These are phyloP conservation scores for Siphamia tubifer DNA, from an alignment of 2,113 vertebrate genomes.

Conservation along the genomic window DNA sequence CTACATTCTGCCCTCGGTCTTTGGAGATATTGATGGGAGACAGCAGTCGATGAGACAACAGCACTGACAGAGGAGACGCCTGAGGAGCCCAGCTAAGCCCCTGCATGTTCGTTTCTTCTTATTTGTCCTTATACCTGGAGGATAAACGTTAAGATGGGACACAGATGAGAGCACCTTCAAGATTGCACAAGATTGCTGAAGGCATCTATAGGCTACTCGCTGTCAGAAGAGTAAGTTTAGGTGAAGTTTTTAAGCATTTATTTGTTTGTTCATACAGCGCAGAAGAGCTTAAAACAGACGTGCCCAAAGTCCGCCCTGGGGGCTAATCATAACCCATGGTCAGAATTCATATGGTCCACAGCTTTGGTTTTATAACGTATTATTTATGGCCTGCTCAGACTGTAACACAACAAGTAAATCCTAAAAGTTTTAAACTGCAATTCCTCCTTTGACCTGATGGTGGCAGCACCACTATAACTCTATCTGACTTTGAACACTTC, in stretches of 20 bases:
- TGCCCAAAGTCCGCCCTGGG: too few species aligned
- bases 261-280: conserved; percentile 13
- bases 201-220: background rate
- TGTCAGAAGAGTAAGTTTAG: conserved; percentile 10
- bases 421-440: too few species aligned
- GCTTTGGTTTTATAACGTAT: too few species aligned
- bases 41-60: conserved; percentile 51
- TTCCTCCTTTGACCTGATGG: too few species aligned
- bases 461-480: too few species aligned
- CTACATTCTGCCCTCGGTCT: conserved; percentile 55
- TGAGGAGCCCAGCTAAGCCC: conserved; percentile 26
- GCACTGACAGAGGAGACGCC: conserved; percentile 32
- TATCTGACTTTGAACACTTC: too few species aligned
- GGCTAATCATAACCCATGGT: too few species aligned
- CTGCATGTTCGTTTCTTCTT: conserved; percentile 8
- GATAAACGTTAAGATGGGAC: conserved; percentile 34
- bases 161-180: conserved; percentile 21
- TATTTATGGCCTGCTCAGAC: too few species aligned
- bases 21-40: conserved; percentile 54
- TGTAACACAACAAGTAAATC: too few species aligned
- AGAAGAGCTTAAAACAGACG: conserved; percentile 16
- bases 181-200: conserved; percentile 2
- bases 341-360: too few species aligned
- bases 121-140: conserved; percentile 43
- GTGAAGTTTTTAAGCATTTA: conserved; percentile 4